Evolutionary conservation across 2,888 invertebrate species (phyloP), one percentile per base, ranked within the genome.

Genomic region (Drosophila mettleri): DNA sequence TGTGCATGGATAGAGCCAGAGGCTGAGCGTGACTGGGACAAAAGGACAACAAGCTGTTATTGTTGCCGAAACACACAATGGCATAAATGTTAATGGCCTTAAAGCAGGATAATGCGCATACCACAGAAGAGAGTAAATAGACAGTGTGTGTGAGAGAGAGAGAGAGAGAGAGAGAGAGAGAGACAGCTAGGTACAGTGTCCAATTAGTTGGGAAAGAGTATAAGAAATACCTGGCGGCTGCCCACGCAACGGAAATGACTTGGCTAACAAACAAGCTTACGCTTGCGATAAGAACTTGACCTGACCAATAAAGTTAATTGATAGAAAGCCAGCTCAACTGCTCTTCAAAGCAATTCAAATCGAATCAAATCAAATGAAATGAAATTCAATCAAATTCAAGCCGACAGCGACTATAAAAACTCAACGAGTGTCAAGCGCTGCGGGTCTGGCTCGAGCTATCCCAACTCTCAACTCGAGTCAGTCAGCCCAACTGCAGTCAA

Each of bases 391-490:
- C 60, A 69, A 67, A 52, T 31, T 29, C 63, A 43, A 58, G 67
- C 66, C 36, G 85, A 83, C 86, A 84, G 83, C 80, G 81, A 84
- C 87, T 78, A 84, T 84, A 84, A 88, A 88, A 86, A 87, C 87
- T 85, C 89, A 77, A 49, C 78, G 72, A 77, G 78, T 80, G 86
- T 76, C 80, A 54, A 38, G 52, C 52, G 24, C 52, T 38, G 61
- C 65, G 67, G 74, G 70, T 51, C 43, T 46, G n/a, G n/a, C 24
- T 38, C 45, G 27, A 18, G 39, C 51, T 24, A 55, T 45, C 48
- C 34, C 46, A 61, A 34, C 39, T 46, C n/a, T 24, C 41, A 60
- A 22, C 31, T 46, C 27, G 20, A 10, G 8, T 39, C 20, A 12
- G 14, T 29, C 29, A 8, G 8, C 34, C 41, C 39, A 55, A 69